phyloP scores from a whole-genome alignment of 2,113 vertebrate species.

The Daphoenositta chrysoptera region DNA sequence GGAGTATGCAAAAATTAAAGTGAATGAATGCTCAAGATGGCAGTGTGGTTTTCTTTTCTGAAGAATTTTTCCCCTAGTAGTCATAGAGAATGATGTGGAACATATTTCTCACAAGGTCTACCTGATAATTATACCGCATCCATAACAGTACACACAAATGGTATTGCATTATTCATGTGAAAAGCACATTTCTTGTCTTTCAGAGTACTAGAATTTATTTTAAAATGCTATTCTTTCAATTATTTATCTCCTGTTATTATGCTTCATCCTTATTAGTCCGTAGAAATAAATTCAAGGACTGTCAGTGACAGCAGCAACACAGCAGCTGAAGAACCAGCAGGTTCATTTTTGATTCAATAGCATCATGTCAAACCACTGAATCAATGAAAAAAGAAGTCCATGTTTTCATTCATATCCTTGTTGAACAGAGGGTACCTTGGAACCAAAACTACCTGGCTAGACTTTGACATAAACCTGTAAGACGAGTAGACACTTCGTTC shows the following conservation, averaged over 20 bases:
- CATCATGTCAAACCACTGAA: neutral
- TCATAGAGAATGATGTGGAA: neutral
- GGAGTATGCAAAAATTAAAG: neutral
- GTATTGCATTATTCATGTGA: neutral
- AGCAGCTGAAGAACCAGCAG: neutral
- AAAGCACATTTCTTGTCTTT: neutral
- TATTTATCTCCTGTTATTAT: neutral
- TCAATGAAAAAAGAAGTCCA: neutral
- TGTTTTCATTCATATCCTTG: neutral
- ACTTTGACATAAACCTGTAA: neutral
- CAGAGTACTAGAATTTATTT: neutral
- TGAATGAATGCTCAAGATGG: neutral
- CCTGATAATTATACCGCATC: neutral
- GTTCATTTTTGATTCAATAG: neutral
- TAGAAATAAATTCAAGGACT: neutral
- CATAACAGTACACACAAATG: neutral
- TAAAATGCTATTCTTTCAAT: neutral
- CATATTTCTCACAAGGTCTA: neutral
- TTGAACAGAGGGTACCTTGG: neutral
- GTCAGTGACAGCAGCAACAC: neutral
- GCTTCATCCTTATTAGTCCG: neutral
- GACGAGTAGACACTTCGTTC: neutral
- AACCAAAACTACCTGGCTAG: neutral
- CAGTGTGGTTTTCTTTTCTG: neutral
- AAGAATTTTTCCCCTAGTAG: neutral